A percentile compares a stretch with the other conserved stretches of the same genome.
Evolutionary conservation across 2,888 invertebrate genomes (phyloP).

Genomic region (Gerris lacustris): DNA sequence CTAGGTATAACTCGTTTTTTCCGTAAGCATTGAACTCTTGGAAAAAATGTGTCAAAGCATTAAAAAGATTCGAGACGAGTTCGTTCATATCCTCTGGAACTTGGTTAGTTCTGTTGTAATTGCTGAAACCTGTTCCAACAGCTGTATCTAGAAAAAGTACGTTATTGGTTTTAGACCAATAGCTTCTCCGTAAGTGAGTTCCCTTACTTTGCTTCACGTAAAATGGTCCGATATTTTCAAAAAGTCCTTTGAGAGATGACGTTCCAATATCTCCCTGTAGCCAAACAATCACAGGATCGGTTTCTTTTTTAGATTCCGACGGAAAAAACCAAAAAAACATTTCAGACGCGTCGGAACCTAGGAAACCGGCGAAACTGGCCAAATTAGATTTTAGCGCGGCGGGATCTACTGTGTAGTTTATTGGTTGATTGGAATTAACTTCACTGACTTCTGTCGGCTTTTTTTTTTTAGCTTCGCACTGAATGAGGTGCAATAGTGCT

Average conservation of each 20-base stretch:
- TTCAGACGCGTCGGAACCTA: slow-evolving; percentile 41
- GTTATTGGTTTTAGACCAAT: neutral
- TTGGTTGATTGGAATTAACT: no score
- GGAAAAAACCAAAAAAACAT: slow-evolving; percentile 44
- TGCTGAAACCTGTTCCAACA: neutral
- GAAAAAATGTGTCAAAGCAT: neutral
- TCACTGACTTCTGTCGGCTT: no score
- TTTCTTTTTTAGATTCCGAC: slow-evolving; percentile 33
- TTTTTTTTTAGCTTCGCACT: no score
- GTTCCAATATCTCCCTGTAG: slow-evolving; percentile 77
- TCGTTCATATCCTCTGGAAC: neutral
- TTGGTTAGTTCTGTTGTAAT: neutral
- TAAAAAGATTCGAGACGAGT: neutral
- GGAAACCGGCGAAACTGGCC: slow-evolving; percentile 47
- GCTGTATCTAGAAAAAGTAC: neutral
- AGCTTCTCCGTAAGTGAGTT: neutral
- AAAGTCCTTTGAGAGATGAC: slow-evolving; percentile 62
- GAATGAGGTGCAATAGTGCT: no score
- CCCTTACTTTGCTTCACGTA: neutral
- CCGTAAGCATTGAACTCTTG: neutral
- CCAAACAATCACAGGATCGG: slow-evolving; percentile 57
- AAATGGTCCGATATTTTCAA: slow-evolving; percentile 45
- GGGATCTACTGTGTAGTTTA: no score
- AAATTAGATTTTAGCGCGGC: slow-evolving; percentile 35
- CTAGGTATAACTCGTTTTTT: neutral